Evolutionary conservation across 2,113 vertebrate species (phyloP).

Genomic region (Parus major): DNA sequence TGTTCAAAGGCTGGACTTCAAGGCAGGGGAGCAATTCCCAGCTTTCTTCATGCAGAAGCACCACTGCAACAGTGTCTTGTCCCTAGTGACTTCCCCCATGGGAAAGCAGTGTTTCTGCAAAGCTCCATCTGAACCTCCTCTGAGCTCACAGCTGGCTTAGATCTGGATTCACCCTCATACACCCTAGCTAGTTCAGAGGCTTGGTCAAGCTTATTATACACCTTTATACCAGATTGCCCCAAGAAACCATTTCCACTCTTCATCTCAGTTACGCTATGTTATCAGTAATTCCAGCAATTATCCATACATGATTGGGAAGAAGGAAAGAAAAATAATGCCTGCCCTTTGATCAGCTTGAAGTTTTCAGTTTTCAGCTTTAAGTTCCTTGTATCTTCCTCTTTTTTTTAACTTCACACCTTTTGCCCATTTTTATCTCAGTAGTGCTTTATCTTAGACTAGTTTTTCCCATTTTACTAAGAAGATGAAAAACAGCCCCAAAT

Average conservation of each 20-base stretch:
- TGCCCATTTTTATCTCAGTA: not conserved
- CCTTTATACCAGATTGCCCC: not conserved
- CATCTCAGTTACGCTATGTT: not conserved
- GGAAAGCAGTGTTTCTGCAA: not conserved
- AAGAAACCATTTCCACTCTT: not conserved
- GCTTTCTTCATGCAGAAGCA: not conserved
- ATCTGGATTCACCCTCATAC: not conserved
- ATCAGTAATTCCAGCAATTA: not conserved
- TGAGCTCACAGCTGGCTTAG: not conserved
- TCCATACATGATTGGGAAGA: not conserved
- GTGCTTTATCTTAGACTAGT: not conserved
- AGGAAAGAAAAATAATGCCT: accelerated
- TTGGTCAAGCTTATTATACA: not conserved
- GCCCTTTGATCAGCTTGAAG: not conserved
- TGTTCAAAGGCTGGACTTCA: not conserved
- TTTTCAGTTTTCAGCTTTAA: not conserved
- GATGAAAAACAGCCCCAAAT: not conserved
- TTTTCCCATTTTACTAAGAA: not conserved
- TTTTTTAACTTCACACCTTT: not conserved
- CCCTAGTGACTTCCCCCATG: not conserved
- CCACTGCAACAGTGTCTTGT: not conserved
- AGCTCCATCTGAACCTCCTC: not conserved
- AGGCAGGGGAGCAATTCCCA: not conserved
- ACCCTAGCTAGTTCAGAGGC: not conserved
- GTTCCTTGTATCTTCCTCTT: not conserved